Base-by-base conservation (phyloP, 2,113 vertebrate species). In the Malurus melanocephalus region DNA sequence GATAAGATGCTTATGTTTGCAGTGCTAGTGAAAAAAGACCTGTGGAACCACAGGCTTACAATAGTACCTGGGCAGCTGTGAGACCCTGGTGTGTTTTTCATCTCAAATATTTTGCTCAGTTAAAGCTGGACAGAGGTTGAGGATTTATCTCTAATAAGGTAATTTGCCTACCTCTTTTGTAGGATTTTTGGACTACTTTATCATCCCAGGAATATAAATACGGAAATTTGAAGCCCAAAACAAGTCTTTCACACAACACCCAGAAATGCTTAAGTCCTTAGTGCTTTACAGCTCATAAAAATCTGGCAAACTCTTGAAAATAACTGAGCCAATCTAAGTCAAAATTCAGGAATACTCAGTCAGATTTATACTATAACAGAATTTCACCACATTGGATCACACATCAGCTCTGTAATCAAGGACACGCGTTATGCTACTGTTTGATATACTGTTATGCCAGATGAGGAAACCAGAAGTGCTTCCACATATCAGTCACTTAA, bases 21-120 rank as follows among this genome's bases (percentile, higher is more conserved):
- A 73, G 27, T 9, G 3, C 59, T 72, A 16, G 19, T 57, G 43
- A 72, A 27, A 67, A 48, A 77, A 40, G n/a, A 30, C 12, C n/a
- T 1, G 1, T 57, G 59, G 43, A 67, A 62, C 53, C 0, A 0
- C 13, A 80, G 23, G 27, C 48, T 80, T 64, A 9, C 26, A 48
- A 15, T 4, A 7, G 26, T 48, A 62, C 38, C 23, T 48, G 13
- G 59, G 32, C 59, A 72, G 38, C 64, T 72, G 21, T 56, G 64
- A 57, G 42, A 56, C 17, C 16, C 38, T 53, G 53, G 15, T 20
- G 2, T 32, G 22, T 13, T 28, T 67, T 85, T 72, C 43, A 9
- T 49, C 67, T 46, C 21, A 28, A 43, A 59, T 4, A 24, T 55
- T 49, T 73, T 53, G 20, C 23, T 72, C 53, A 46, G 17, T 62